Percentiles rank a stretch among this genome's conserved stretches.
Conservation (phyloP, 2,797 vertebrate species). For the Epinephelus awoara region DNA sequence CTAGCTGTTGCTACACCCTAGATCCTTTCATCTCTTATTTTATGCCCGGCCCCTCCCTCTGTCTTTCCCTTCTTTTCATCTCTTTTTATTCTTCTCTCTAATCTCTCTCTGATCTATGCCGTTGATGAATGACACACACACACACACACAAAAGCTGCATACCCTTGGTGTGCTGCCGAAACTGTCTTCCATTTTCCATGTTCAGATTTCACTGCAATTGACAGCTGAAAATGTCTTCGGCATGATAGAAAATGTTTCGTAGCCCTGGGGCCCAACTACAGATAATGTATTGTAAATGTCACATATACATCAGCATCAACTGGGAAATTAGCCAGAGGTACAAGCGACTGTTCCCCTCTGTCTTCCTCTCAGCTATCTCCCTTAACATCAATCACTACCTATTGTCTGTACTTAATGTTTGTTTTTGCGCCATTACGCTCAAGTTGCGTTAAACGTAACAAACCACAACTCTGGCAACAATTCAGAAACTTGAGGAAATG, state of each 20-base stretch:
- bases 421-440: background rate
- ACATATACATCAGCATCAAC: constrained; percentile 37
- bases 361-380: constrained; percentile 28
- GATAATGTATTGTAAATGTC: constrained; percentile 25
- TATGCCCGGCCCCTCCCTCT: constrained; percentile 60
- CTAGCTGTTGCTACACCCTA: constrained; percentile 70
- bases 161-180: constrained; percentile 23
- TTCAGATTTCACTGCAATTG: constrained; percentile 33
- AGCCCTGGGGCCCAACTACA: constrained; percentile 35
- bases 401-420: constrained; percentile 21
- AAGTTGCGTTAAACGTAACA: constrained; percentile 35
- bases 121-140: constrained; percentile 55
- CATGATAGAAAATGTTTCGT: constrained; percentile 20
- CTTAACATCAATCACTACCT: constrained; percentile 27
- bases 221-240: constrained; percentile 45
- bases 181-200: constrained; percentile 21
- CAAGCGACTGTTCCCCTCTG: constrained; percentile 10
- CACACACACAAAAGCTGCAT: background rate
- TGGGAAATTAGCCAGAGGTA: constrained; percentile 41
- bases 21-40: constrained; percentile 78
- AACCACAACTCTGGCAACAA: constrained; percentile 41
- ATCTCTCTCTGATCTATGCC: constrained; percentile 65
- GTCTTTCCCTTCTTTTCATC: constrained; percentile 60
- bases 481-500: constrained; percentile 25
- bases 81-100: constrained; percentile 61